Base-by-base conservation (phyloP, 2,888 invertebrate genomes). In the Dysmachus trigonus region DNA sequence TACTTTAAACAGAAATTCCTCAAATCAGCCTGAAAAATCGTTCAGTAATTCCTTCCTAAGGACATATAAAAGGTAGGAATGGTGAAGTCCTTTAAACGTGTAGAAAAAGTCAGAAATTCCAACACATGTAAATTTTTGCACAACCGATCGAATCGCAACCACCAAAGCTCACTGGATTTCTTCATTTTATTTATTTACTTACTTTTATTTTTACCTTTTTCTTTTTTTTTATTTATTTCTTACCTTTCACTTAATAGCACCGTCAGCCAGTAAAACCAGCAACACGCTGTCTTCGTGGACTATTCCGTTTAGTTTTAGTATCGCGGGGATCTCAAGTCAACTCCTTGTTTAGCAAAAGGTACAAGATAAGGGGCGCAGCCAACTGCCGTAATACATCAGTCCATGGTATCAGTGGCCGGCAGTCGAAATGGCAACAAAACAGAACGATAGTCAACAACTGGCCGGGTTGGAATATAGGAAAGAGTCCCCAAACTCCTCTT, bases 361-460 rank as follows among this genome's bases (percentile, higher is more conserved):
- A 82, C 82, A 71, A 53, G 82, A 82, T 82, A 82, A 82, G 71
- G 82, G 62, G 31, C 53, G 62, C 53, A 82, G 62, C 13, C 38
- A 71, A 82, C 53, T 82, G 82, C 62, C 82, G 71, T 38, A 82
- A 82, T 79, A 51, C 82, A 82, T 82, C 82, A 82, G 82, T 71
- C 71, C 35, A 15, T 35, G 82, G 18, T 82, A 82, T 62, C 82
- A 82, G 62, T 62, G 62, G 10, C 62, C 22, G 35, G 33, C 82
- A 82, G 82, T 35, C 22, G 53, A 71, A 53, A 82, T 62, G 62
- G 82, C 79, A 79, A 79, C 79, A 79, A 62, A 62, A 79, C 79
- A 31, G 51, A 51, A 22, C 31, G 27, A 79, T 47, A 79, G 51
- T 79, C 79, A 79, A 79, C 79, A 79, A 47, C 79, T 79, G 31